Evolutionary conservation across 1,140 invertebrate genomes (phyloP).

Genomic region (Drosophila nigromelanica): DNA sequence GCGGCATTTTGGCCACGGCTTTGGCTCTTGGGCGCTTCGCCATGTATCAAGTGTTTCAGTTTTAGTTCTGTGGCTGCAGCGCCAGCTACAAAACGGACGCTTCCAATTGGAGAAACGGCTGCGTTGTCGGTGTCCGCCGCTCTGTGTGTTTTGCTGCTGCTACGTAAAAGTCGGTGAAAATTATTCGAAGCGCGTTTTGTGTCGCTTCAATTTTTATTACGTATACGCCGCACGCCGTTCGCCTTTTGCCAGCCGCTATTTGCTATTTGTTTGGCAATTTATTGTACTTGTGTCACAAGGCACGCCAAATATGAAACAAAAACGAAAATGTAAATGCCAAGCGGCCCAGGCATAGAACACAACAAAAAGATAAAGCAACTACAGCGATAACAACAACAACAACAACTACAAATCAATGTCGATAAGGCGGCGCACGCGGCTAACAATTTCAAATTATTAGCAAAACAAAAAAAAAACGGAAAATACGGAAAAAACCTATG

Average conservation of each 20-base stretch:
- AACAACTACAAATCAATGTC: constrained; percentile 27
- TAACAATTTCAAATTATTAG: constrained; percentile 47
- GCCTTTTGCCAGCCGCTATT: constrained; percentile 10
- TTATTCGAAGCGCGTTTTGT: constrained; percentile 52
- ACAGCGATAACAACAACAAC: constrained; percentile 31
- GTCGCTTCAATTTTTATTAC: constrained; percentile 61
- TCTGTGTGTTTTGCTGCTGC: constrained; percentile 9
- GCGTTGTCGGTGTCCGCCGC: neutral
- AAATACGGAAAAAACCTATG: constrained; percentile 10
- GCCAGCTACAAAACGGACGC: constrained; percentile 56
- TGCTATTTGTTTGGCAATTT: constrained; percentile 48
- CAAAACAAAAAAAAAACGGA: constrained; percentile 21
- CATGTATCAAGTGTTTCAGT: constrained; percentile 69
- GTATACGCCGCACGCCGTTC: constrained; percentile 67
- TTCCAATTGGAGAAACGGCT: constrained; percentile 10
- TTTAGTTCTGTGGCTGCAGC: constrained; percentile 67
- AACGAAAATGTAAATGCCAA: constrained; percentile 72
- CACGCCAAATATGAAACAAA: constrained; percentile 66
- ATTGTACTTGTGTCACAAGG: constrained; percentile 61
- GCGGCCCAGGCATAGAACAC: constrained; percentile 22
- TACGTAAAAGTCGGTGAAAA: constrained; percentile 39
- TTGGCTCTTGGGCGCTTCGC: constrained; percentile 59
- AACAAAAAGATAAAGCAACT: constrained; percentile 32
- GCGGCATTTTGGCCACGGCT: constrained; percentile 72
- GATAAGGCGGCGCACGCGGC: constrained; percentile 35